Percentiles rank a stretch among this genome's conserved stretches.
phyloP scores from a whole-genome alignment of 2,888 invertebrate species.

The Brenthis ino region DNA sequence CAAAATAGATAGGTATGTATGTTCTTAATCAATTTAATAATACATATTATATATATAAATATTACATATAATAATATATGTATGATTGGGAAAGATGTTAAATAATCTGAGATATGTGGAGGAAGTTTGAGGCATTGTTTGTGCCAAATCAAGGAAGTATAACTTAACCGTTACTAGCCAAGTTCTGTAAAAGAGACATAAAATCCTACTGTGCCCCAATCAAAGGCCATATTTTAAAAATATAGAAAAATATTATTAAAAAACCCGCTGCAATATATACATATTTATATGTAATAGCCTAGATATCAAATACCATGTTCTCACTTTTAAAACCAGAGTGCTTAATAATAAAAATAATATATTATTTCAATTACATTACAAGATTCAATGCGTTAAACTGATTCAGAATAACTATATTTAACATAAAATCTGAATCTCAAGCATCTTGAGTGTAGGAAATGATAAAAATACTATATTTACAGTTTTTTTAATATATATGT shows the following conservation, averaged over 20 bases:
- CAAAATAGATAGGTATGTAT: too few relatives aligned
- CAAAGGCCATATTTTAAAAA: too few relatives aligned
- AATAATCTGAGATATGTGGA: too few relatives aligned
- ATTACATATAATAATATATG: too few relatives aligned
- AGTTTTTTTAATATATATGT: conserved; percentile 30
- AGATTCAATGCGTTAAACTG: conserved; percentile 5
- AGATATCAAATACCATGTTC: conserved; percentile 1
- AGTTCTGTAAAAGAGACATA: too few relatives aligned
- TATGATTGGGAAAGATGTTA: too few relatives aligned
- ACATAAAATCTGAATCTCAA: conserved; percentile 49
- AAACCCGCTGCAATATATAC: neutral
- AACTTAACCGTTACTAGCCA: too few relatives aligned
- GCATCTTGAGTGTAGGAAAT: conserved; percentile 57
- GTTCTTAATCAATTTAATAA: too few relatives aligned
- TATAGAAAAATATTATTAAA: neutral
- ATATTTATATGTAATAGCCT: neutral
- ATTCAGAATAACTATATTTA: conserved; percentile 5
- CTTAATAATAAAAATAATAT: conserved; percentile 34
- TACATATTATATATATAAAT: too few relatives aligned
- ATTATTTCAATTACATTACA: conserved; percentile 38
- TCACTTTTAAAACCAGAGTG: conserved; percentile 1
- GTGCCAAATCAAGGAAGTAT: too few relatives aligned
- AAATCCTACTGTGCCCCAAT: too few relatives aligned
- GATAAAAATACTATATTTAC: conserved; percentile 67
- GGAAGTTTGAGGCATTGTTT: too few relatives aligned